Conservation (phyloP, 2,888 invertebrate genomes). For the Crocallis elinguaria region DNA sequence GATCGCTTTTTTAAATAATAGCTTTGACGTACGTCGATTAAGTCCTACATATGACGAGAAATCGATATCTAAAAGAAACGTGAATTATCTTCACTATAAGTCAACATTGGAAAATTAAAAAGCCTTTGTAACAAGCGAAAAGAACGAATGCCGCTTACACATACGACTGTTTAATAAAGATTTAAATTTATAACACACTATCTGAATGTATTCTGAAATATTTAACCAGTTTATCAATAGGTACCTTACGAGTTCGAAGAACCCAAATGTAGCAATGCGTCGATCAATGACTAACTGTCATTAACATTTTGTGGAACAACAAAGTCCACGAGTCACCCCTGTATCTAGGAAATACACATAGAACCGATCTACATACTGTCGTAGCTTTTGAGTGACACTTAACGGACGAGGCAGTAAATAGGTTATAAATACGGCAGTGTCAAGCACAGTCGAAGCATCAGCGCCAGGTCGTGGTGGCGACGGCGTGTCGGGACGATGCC, state of each 20-base stretch:
- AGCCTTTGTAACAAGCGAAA: conserved; percentile 20
- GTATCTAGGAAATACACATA: conserved; percentile 13
- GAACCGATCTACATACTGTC: conserved; percentile 16
- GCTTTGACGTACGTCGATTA: neutral
- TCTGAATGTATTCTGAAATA: too few relatives aligned
- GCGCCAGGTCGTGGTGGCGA: conserved; percentile 42
- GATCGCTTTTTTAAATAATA: conserved; percentile 4
- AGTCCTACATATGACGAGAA: conserved; percentile 3
- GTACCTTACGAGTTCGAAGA: conserved; percentile 10
- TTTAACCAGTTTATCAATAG: neutral
- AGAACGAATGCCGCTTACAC: neutral
- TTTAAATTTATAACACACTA: too few relatives aligned
- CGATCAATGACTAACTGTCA: conserved; percentile 29
- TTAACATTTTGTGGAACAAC: conserved; percentile 37
- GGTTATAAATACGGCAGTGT: conserved; percentile 33
- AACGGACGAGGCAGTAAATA: conserved; percentile 24
- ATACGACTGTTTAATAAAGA: neutral
- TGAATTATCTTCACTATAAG: neutral
- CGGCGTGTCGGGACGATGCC: conserved; percentile 61
- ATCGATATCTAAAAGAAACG: conserved; percentile 11
- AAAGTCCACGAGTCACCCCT: conserved; percentile 16
- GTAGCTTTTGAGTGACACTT: conserved; percentile 24
- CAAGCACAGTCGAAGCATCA: conserved; percentile 20
- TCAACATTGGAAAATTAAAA: conserved; percentile 8
- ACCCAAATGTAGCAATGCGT: conserved; percentile 13